A percentile compares a stretch with the other conserved stretches of the same genome.
Evolutionary conservation across 2,797 vertebrate species (phyloP).

Genomic region (Epinephelus awoara): DNA sequence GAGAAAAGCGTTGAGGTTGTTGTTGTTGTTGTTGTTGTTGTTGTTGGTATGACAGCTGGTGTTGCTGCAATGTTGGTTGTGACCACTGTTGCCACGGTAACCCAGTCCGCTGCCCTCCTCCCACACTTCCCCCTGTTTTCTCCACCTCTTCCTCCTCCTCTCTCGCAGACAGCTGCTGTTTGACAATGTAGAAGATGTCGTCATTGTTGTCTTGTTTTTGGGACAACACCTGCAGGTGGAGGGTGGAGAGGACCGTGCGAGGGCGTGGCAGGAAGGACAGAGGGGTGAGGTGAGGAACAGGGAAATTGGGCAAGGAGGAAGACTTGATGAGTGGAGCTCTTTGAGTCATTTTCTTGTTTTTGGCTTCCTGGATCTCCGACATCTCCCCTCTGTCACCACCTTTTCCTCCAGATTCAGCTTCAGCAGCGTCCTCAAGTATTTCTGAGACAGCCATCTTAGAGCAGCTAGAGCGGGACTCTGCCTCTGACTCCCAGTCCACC

Average conservation of each 20-base stretch:
- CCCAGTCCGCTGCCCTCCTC: background rate
- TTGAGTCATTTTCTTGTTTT: background rate
- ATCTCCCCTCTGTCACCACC: background rate
- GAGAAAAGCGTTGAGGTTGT: background rate
- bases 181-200: background rate
- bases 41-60: background rate
- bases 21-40: background rate
- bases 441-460: background rate
- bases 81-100: conserved; percentile 14
- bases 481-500: conserved; percentile 7
- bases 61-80: background rate
- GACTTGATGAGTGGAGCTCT: conserved; percentile 31
- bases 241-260: conserved; percentile 46
- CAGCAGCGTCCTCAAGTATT: background rate
- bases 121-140: background rate
- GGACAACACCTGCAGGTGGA: conserved; percentile 55
- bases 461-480: conserved; percentile 3
- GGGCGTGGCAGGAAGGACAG: conserved; percentile 31
- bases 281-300: background rate
- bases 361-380: accelerated
- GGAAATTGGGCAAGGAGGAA: background rate
- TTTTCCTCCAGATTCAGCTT: background rate
- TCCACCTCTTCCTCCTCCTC: background rate
- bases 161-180: background rate
- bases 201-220: background rate